phyloP scores from a whole-genome alignment of 2,888 invertebrate genomes.

The Watsonalla binaria region DNA sequence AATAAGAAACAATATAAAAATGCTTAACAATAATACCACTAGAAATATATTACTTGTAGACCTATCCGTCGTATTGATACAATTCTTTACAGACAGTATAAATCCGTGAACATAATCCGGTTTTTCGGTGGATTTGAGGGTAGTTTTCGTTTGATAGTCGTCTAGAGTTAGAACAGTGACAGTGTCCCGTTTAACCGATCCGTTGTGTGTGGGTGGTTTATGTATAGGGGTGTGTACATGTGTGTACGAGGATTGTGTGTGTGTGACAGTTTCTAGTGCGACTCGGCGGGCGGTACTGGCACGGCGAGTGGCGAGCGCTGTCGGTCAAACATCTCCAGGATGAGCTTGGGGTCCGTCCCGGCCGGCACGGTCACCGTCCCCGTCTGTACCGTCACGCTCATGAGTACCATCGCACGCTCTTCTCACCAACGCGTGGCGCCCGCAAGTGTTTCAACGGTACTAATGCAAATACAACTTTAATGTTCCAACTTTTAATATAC shows the following conservation, averaged over 20 bases:
- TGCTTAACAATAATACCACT: conserved; percentile 5
- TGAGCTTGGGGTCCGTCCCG: conserved; percentile 76
- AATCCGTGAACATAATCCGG: conserved; percentile 15
- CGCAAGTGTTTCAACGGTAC: conserved; percentile 46
- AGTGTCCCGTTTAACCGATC: background rate
- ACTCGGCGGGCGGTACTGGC: conserved; percentile 57
- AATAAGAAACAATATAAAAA: conserved; percentile 7
- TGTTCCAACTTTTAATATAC: conserved; percentile 1
- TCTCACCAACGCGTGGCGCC: conserved; percentile 63
- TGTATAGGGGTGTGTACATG: background rate
- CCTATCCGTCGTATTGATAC: conserved; percentile 13
- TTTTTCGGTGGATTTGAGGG: conserved; percentile 32
- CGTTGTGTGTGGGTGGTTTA: background rate
- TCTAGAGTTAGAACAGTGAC: background rate
- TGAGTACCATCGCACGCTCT: conserved; percentile 74
- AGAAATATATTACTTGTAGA: conserved; percentile 9
- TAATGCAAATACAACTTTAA: conserved; percentile 13
- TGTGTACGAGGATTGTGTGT: conserved; percentile 3
- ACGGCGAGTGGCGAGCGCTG: conserved; percentile 64
- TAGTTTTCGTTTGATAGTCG: conserved; percentile 11
- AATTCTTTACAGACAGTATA: conserved; percentile 17
- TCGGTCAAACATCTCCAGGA: conserved; percentile 77
- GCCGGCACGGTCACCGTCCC: conserved; percentile 76
- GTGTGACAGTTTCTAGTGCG: conserved; percentile 26
- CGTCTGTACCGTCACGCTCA: conserved; percentile 60